phyloP scores from a whole-genome alignment of 2,888 invertebrate genomes.

The Meghimatium bilineatum region DNA sequence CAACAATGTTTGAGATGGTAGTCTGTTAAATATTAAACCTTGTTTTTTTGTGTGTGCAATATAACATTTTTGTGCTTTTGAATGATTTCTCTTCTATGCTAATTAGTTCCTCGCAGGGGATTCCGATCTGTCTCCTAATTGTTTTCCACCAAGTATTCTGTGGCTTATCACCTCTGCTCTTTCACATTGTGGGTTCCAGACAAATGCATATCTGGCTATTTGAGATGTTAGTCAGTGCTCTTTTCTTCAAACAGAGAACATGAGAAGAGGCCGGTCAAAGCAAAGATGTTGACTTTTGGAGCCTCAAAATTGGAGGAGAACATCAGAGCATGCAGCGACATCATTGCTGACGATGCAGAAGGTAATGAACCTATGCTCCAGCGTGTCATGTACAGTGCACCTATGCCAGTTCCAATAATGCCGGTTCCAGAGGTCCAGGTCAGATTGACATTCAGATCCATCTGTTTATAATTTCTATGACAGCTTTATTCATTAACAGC shows the following conservation, averaged over 20 bases:
- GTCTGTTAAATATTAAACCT: no score
- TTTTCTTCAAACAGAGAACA: constrained; percentile 30
- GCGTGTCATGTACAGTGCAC: background rate
- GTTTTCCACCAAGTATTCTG: no score
- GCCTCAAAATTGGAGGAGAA: background rate
- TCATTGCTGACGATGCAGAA: background rate
- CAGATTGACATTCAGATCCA: background rate
- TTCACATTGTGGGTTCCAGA: no score
- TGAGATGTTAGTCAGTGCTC: background rate
- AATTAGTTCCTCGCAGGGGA: no score
- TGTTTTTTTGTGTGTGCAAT: no score
- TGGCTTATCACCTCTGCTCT: no score
- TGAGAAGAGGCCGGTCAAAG: background rate
- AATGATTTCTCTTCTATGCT: no score
- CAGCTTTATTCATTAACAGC: background rate
- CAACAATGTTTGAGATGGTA: no score
- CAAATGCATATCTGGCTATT: no score
- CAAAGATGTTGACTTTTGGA: constrained; percentile 3
- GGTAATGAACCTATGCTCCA: background rate
- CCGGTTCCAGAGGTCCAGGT: constrained; percentile 16
- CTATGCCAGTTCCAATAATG: background rate
- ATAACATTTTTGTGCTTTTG: no score
- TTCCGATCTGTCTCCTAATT: no score
- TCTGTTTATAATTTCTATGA: background rate
- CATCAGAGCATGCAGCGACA: background rate